Conservation (phyloP, 2,888 invertebrate genomes). For the Latrodectus elegans region DNA sequence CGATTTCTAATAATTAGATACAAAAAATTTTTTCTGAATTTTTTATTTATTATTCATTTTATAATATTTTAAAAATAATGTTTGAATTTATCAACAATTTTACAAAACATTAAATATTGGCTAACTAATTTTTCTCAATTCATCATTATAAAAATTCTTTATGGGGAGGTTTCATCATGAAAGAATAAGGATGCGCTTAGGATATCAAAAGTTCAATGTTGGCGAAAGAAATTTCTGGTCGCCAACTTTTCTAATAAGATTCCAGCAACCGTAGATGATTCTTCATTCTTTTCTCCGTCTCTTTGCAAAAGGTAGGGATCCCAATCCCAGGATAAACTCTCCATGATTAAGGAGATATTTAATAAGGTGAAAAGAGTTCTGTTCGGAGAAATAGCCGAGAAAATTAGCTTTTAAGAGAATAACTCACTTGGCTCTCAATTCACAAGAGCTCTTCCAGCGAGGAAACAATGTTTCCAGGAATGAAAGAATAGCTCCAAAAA, state of each 20-base stretch:
- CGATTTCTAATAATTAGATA: too few species aligned
- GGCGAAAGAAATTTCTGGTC: conserved; percentile 23
- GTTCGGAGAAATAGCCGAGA: conserved; percentile 20
- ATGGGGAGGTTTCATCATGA: too few species aligned
- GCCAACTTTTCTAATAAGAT: conserved; percentile 32
- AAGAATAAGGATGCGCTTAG: too few species aligned
- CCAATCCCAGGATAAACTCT: conserved; percentile 47
- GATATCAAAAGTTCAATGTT: not conserved
- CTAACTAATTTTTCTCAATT: too few species aligned
- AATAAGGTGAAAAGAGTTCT: conserved; percentile 53
- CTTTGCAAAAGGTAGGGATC: conserved; percentile 23
- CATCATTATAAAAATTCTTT: too few species aligned
- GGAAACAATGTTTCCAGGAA: too few species aligned
- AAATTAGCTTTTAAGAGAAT: conserved; percentile 65
- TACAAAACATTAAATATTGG: too few species aligned
- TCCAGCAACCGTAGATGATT: conserved; percentile 35
- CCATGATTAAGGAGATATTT: conserved; percentile 64
- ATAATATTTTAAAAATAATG: too few species aligned
- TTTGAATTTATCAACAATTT: too few species aligned
- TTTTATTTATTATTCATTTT: too few species aligned
- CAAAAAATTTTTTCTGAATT: too few species aligned
- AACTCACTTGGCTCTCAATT: conserved; percentile 7
- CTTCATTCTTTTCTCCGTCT: conserved; percentile 33
- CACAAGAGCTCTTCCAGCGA: not conserved
- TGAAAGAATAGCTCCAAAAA: too few species aligned